These are phyloP conservation scores for Sebastes goodei DNA, from an alignment of 2,797 vertebrate genomes.

Conservation along the genomic window DNA sequence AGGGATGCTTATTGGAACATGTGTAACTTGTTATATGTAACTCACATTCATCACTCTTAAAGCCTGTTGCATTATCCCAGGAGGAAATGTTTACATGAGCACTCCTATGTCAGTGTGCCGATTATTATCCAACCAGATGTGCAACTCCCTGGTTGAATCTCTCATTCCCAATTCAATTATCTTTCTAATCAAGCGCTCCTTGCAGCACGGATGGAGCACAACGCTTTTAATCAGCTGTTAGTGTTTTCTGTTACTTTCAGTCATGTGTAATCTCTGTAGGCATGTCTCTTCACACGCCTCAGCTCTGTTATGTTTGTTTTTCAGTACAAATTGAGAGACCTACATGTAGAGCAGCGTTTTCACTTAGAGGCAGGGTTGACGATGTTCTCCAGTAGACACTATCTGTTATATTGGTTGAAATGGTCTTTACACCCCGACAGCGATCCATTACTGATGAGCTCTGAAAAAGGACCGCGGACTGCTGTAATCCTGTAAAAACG, in stretches of 20 bases:
- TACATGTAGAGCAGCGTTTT: too few relatives aligned
- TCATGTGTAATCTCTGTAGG: conserved; percentile 40
- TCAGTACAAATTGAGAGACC: too few relatives aligned
- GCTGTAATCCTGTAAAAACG: too few relatives aligned
- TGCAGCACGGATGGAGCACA: conserved; percentile 45
- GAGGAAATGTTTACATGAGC: conserved; percentile 25
- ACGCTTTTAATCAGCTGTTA: conserved; percentile 62
- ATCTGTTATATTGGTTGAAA: too few relatives aligned
- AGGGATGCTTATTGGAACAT: conserved; percentile 16
- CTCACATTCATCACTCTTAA: background rate
- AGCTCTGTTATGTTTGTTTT: background rate
- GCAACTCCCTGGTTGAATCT: conserved; percentile 66
- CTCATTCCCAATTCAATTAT: conserved; percentile 74
- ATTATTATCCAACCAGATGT: conserved; percentile 41
- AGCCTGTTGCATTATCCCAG: conserved; percentile 7
- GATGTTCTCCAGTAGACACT: too few relatives aligned
- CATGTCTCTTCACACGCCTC: conserved; percentile 6
- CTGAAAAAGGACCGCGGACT: too few relatives aligned
- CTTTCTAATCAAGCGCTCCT: conserved; percentile 74
- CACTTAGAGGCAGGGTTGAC: too few relatives aligned
- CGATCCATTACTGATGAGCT: too few relatives aligned
- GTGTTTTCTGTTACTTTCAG: conserved; percentile 47
- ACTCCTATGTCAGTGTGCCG: conserved; percentile 21
- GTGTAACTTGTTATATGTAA: background rate
- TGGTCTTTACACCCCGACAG: too few relatives aligned